Percentiles rank a stretch among this genome's conserved stretches.
phyloP scores from a whole-genome alignment of 1,140 invertebrate genomes.

The Oncopeltus fasciatus region DNA sequence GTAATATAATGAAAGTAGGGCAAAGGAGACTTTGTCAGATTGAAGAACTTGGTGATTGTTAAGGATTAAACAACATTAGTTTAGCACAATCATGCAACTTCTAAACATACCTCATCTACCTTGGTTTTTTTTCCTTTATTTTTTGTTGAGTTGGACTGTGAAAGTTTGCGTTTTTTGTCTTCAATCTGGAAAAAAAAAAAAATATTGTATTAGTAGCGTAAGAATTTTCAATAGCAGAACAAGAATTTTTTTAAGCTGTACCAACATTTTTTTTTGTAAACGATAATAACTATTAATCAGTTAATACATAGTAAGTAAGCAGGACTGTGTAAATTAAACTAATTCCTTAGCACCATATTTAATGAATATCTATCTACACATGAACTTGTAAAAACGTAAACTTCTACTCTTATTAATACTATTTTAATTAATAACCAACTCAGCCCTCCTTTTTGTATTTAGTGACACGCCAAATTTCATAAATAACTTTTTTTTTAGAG shows the following conservation, averaged over 20 bases:
- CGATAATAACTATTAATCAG: background rate
- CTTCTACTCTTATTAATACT: too few relatives aligned
- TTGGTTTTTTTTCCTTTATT: constrained; percentile 19
- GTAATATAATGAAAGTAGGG: too few relatives aligned
- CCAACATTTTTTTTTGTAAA: background rate
- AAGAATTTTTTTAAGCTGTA: background rate
- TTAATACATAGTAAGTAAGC: background rate
- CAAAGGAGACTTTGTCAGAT: too few relatives aligned
- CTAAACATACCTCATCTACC: constrained; percentile 17
- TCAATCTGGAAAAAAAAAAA: constrained; percentile 23
- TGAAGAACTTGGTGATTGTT: too few relatives aligned
- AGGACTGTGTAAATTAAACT: background rate
- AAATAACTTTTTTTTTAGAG: too few relatives aligned
- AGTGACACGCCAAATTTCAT: too few relatives aligned
- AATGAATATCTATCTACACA: background rate
- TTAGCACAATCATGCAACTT: too few relatives aligned
- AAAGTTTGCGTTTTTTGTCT: constrained; percentile 26
- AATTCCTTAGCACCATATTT: background rate
- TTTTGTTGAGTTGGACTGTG: constrained; percentile 18
- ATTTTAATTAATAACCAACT: too few relatives aligned
- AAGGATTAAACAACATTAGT: too few relatives aligned
- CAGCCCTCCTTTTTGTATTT: too few relatives aligned
- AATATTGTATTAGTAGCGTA: background rate
- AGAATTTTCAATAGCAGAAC: background rate
- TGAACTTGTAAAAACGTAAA: background rate